Evolutionary conservation across 2,113 vertebrate genomes (phyloP), one percentile per base, ranked within the genome.

Genomic region (Chrysemys picta): DNA sequence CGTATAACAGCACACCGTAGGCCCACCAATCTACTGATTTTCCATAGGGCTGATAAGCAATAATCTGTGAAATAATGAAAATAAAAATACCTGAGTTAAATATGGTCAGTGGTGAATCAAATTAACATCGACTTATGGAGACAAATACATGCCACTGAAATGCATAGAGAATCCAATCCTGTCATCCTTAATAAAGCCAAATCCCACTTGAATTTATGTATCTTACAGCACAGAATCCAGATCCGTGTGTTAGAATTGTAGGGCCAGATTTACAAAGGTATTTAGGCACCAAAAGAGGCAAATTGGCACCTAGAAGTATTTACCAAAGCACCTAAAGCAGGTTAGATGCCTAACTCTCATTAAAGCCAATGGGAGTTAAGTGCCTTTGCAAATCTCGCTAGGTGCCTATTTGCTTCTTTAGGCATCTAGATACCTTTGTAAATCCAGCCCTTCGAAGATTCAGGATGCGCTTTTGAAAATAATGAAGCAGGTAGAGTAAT

Each of bases 1-100:
- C 99, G 4, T 99, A 99, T 54, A 99, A 97, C 72, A 99, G 98
- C 86, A 99, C 99, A 2, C 99, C 99, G 0, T 99, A 99, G 0
- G 99, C 99, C 99, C 99, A 99, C 99, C 99, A 99, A 97, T 99
- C 99, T 98, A 99, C 99, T 0, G 99, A 99, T 87, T 99, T 99
- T 53, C 98, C 99, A 22, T 99, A 99, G 0, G 99, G 99, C 97
- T 99, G 99, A 97, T 99, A 99, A 8, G 99, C 99, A 93, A 99
- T 99, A 50, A 99, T 99, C 99, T 99, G 98, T 22, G 22, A 4
- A 85, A 76, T 89, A 80, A 95, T 42, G 95, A 72, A 87, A 19
- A 84, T 8, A 65, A 35, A 14, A n/a, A 38, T 13, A 2, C 1
- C 8, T 6, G 1, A 49, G 85, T 95, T 95, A 93, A 27, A 13